Evolutionary conservation across 2,888 invertebrate species (phyloP).

Genomic region (Napeogenes inachia): DNA sequence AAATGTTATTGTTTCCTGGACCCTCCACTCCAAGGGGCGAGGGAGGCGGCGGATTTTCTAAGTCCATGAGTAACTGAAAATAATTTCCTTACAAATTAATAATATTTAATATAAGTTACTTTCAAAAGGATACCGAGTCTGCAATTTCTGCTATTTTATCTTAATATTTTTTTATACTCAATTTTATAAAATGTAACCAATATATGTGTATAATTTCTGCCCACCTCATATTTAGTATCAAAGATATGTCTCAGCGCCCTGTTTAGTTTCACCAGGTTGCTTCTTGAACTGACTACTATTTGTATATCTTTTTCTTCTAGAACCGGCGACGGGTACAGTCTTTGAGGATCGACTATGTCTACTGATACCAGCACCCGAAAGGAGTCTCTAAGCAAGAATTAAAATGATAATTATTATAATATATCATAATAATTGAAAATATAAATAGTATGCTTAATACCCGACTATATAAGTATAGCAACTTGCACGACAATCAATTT

Average conservation of each 20-base stretch:
- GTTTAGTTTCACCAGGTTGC: slow-evolving; percentile 39
- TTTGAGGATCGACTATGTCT: slow-evolving; percentile 34
- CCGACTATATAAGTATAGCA: no score
- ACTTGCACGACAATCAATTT: no score
- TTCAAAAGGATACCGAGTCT: neutral
- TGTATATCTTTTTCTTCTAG: slow-evolving; percentile 34
- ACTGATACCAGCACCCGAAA: slow-evolving; percentile 37
- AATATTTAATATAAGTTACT: no score
- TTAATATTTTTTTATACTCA: no score
- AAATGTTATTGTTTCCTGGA: slow-evolving; percentile 15
- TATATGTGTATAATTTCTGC: neutral
- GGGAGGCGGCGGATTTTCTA: slow-evolving; percentile 30
- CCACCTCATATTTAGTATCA: slow-evolving; percentile 45
- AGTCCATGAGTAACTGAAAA: slow-evolving; percentile 40
- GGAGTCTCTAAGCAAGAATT: slow-evolving; percentile 35
- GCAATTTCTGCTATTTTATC: no score
- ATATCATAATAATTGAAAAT: no score
- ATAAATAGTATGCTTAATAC: no score
- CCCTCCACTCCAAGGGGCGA: slow-evolving; percentile 31
- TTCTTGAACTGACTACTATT: slow-evolving; percentile 36
- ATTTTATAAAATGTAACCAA: no score
- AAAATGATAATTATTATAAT: neutral
- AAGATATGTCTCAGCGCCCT: slow-evolving; percentile 40
- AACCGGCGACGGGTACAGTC: slow-evolving; percentile 34
- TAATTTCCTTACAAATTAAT: neutral